These are phyloP conservation scores for Salpingus planirostris DNA, from an alignment of 2,888 invertebrate species.

Conservation along the genomic window DNA sequence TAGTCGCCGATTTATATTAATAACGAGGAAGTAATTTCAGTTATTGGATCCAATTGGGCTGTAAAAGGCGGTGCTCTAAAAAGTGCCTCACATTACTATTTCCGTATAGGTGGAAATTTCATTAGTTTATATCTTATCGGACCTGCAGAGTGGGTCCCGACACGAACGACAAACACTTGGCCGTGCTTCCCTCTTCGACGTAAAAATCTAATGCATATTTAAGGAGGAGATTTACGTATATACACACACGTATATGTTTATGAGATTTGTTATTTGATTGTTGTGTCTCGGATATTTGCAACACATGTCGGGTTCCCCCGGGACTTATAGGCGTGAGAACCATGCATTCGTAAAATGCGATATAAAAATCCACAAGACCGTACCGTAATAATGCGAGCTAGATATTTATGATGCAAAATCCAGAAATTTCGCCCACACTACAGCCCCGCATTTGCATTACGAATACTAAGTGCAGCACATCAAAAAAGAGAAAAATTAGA, in stretches of 20 bases:
- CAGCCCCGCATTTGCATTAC: no score
- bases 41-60: no score
- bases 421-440: not conserved
- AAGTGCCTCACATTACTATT: no score
- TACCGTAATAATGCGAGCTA: constrained; percentile 4
- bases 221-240: constrained; percentile 17
- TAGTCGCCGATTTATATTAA: no score
- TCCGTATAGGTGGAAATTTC: no score
- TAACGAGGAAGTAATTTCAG: no score
- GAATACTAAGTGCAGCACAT: not conserved
- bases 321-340: constrained; percentile 10
- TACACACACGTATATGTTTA: constrained; percentile 13
- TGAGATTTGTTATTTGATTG: constrained; percentile 23
- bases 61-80: no score
- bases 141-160: no score
- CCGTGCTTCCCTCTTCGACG: no score
- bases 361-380: constrained; percentile 12
- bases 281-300: constrained; percentile 22
- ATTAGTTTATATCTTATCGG: no score
- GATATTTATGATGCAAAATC: constrained; percentile 2
- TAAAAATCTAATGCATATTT: constrained; percentile 17
- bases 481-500: not conserved
- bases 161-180: no score
- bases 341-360: constrained; percentile 10
- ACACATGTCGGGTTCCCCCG: constrained; percentile 16